Percentiles rank a stretch among this genome's conserved stretches.
These are phyloP conservation scores for Callospermophilus lateralis DNA, from an alignment of 2,113 vertebrate genomes.

Conservation along the genomic window DNA sequence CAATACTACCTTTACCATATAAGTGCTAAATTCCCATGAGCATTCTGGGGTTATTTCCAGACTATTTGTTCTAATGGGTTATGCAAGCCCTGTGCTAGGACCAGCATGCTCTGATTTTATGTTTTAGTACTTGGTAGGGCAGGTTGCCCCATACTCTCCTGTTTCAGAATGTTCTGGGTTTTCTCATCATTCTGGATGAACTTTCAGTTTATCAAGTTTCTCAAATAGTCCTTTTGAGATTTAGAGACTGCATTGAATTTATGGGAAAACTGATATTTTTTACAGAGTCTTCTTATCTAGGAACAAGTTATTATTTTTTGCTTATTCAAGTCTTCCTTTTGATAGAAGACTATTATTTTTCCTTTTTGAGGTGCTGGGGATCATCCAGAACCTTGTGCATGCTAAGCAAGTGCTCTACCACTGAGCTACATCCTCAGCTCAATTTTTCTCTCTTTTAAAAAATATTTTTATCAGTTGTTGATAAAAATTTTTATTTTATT, in stretches of 20 bases:
- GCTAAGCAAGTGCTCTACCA: not conserved
- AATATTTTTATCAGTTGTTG: too few relatives aligned
- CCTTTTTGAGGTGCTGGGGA: not conserved
- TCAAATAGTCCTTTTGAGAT: conserved; percentile 34
- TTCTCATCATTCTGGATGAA: conserved; percentile 63
- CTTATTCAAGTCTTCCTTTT: conserved; percentile 24
- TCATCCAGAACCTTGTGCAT: not conserved
- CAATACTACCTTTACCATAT: not conserved
- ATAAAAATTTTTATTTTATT: too few relatives aligned
- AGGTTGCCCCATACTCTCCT: conserved; percentile 24
- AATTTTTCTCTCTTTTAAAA: too few relatives aligned
- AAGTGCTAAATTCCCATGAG: not conserved
- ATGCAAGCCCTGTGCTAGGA: not conserved
- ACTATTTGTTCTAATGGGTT: not conserved
- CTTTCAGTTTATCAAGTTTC: conserved; percentile 59
- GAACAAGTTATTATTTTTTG: not conserved
- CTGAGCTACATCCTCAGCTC: too few relatives aligned
- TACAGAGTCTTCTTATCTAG: not conserved
- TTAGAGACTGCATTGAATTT: conserved; percentile 17
- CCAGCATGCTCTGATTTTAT: not conserved
- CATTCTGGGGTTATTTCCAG: not conserved
- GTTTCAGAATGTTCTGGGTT: conserved; percentile 64
- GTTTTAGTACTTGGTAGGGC: conserved; percentile 23
- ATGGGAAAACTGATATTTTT: conserved; percentile 29
- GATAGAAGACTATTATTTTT: not conserved